Percentiles rank a stretch among this genome's conserved stretches.
phyloP scores from a whole-genome alignment of 2,797 vertebrate species.

The Amniataba percoides region DNA sequence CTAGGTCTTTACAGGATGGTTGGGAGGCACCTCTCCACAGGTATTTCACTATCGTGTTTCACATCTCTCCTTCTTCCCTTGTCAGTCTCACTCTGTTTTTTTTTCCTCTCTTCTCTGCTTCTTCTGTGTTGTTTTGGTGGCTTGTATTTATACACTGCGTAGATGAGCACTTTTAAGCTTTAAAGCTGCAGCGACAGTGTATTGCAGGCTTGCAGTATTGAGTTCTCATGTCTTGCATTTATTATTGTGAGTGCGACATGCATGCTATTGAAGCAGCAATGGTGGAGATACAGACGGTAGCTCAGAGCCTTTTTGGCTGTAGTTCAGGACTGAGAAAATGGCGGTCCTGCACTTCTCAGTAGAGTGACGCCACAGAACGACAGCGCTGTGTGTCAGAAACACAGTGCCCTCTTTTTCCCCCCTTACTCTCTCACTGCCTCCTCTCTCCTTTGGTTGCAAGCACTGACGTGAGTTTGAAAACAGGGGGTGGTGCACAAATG shows the following conservation, averaged over 20 bases:
- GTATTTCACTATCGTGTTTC: slow-evolving; percentile 84
- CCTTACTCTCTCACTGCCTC: slow-evolving; percentile 49
- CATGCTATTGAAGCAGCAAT: slow-evolving; percentile 47
- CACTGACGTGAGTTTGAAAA: slow-evolving; percentile 51
- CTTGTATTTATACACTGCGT: slow-evolving; percentile 43
- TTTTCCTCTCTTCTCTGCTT: slow-evolving; percentile 36
- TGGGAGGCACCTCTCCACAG: slow-evolving; percentile 91
- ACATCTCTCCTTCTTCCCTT: slow-evolving; percentile 37
- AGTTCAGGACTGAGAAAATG: slow-evolving; percentile 94
- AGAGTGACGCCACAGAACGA: slow-evolving; percentile 84
- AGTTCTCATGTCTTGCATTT: slow-evolving; percentile 39
- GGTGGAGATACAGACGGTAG: slow-evolving; percentile 76
- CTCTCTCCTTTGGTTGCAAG: slow-evolving; percentile 50
- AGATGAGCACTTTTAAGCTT: slow-evolving; percentile 39
- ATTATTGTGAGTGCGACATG: slow-evolving; percentile 49
- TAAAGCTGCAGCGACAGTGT: slow-evolving; percentile 46
- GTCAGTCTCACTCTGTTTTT: slow-evolving; percentile 12
- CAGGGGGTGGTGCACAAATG: slow-evolving; percentile 41
- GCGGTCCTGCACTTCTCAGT: slow-evolving; percentile 89
- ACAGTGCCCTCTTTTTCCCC: slow-evolving; percentile 62
- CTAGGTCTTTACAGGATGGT: slow-evolving; percentile 91
- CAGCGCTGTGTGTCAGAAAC: slow-evolving; percentile 73
- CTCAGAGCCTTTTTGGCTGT: slow-evolving; percentile 88
- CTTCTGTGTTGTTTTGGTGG: slow-evolving; percentile 61
- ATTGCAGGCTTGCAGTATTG: slow-evolving; percentile 62